phyloP scores from a whole-genome alignment of 2,888 invertebrate genomes.

The Ecliptopera silaceata region DNA sequence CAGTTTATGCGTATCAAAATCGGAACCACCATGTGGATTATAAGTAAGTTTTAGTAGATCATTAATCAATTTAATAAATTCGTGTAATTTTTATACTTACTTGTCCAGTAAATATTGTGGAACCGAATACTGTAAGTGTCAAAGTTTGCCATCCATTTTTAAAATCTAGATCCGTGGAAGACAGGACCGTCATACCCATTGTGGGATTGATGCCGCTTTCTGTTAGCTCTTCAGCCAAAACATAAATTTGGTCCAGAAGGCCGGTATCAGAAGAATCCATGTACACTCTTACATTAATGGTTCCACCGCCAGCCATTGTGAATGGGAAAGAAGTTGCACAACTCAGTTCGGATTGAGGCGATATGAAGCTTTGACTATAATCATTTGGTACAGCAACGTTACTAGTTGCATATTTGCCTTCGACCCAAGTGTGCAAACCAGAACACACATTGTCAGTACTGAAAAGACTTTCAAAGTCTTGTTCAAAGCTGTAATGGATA shows the following conservation, averaged over 20 bases:
- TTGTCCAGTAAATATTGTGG: background rate
- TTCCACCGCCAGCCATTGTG: constrained; percentile 1
- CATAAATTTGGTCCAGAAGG: background rate
- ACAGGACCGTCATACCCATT: background rate
- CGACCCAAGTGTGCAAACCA: background rate
- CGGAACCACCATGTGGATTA: too few species aligned
- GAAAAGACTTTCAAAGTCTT: constrained; percentile 1
- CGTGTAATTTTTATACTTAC: constrained; percentile 3
- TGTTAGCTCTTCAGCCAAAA: constrained; percentile 2
- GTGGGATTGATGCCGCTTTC: background rate
- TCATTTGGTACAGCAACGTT: background rate
- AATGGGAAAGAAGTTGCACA: constrained; percentile 14
- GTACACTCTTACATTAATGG: background rate
- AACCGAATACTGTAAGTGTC: background rate
- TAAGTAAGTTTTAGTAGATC: too few species aligned
- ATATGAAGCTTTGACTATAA: background rate
- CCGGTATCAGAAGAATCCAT: background rate
- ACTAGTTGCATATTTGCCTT: background rate
- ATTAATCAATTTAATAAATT: background rate
- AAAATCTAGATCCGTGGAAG: background rate
- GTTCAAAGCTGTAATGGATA: constrained; percentile 7
- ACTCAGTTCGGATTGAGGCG: constrained; percentile 1
- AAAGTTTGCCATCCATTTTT: constrained; percentile 8
- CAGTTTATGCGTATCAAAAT: background rate
- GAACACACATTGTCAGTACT: background rate